Percentiles rank a stretch among this genome's conserved stretches.
These are phyloP conservation scores for Gadus chalcogrammus DNA, from an alignment of 2,113 vertebrate genomes.

Conservation along the genomic window DNA sequence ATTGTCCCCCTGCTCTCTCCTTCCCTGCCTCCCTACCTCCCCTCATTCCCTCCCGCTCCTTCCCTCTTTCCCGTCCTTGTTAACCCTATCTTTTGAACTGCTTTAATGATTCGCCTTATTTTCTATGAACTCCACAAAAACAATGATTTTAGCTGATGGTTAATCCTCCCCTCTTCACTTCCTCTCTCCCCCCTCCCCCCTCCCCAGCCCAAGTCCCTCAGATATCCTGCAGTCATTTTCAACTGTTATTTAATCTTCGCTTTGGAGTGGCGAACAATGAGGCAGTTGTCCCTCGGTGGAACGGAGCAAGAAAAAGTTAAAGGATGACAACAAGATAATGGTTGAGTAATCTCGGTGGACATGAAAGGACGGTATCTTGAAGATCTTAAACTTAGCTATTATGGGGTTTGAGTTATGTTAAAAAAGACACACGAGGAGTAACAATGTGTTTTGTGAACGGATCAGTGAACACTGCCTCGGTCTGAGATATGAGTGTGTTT, in stretches of 20 bases:
- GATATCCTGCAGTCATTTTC: constrained; percentile 38
- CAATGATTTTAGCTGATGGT: constrained; percentile 51
- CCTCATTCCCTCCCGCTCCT: background rate
- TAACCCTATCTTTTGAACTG: constrained; percentile 40
- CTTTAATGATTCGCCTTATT: constrained; percentile 53
- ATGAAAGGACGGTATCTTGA: constrained; percentile 14
- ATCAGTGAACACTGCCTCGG: constrained; percentile 16
- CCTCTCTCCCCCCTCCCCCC: too few relatives aligned
- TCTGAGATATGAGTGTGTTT: background rate
- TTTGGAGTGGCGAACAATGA: constrained; percentile 52
- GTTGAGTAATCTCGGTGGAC: constrained; percentile 18
- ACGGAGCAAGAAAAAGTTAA: constrained; percentile 6
- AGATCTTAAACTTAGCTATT: constrained; percentile 34
- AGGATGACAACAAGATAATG: constrained; percentile 44
- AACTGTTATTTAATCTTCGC: constrained; percentile 42
- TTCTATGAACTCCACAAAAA: constrained; percentile 62
- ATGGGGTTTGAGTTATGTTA: constrained; percentile 23
- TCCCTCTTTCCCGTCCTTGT: background rate
- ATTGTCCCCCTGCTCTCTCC: constrained; percentile 7
- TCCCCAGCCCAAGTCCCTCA: constrained; percentile 11
- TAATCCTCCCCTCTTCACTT: background rate
- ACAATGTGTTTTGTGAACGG: constrained; percentile 18
- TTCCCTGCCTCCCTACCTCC: background rate
- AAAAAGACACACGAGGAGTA: constrained; percentile 1
- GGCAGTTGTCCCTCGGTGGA: constrained; percentile 32